Evolutionary conservation across 2,888 invertebrate genomes (phyloP).

Genomic region (Actias luna): DNA sequence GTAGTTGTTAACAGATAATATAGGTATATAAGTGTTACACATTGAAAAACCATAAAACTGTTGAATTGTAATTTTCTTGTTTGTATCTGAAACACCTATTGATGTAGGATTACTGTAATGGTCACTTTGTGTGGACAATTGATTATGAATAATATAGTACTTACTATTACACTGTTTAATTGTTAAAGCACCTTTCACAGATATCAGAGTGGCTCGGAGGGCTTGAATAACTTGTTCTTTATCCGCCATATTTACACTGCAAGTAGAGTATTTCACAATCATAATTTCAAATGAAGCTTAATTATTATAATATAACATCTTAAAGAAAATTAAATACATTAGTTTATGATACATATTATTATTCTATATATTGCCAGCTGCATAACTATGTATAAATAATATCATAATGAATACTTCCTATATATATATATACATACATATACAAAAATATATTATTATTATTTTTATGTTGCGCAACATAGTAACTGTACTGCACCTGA

Average conservation of each 20-base stretch:
- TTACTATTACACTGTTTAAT: constrained; percentile 79
- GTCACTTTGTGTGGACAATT: not conserved
- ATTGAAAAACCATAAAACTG: not conserved
- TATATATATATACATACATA: too few relatives aligned
- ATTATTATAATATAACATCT: not conserved
- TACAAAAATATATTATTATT: too few relatives aligned
- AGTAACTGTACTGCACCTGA: too few relatives aligned
- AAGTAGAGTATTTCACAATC: constrained; percentile 17
- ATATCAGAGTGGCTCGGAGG: constrained; percentile 73
- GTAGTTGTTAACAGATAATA: not conserved
- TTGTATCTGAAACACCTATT: not conserved
- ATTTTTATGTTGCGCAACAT: too few relatives aligned
- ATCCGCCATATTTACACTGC: constrained; percentile 54
- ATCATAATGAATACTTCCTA: too few relatives aligned
- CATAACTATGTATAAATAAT: not conserved
- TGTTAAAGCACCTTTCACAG: constrained; percentile 76
- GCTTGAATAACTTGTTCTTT: constrained; percentile 75
- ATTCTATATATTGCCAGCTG: not conserved
- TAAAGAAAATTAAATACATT: not conserved
- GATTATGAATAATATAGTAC: constrained; percentile 37
- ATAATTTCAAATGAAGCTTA: not conserved
- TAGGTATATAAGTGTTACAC: not conserved
- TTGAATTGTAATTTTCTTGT: too few relatives aligned
- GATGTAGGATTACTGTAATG: not conserved
- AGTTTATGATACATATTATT: not conserved